Conservation (phyloP, 2,888 invertebrate genomes). For the Drosophila vallismaia region DNA sequence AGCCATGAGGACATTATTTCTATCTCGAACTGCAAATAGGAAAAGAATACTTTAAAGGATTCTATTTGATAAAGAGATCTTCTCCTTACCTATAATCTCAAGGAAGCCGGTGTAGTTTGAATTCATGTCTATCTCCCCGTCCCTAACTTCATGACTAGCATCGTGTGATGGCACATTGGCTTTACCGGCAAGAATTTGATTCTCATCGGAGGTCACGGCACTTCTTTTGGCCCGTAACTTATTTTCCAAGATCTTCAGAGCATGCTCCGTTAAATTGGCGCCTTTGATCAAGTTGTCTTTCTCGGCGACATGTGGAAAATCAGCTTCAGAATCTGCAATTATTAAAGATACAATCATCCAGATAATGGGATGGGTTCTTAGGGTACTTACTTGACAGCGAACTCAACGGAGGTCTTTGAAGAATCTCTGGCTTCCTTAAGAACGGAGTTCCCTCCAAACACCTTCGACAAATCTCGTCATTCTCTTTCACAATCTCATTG, state of each 20-base stretch:
- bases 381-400: slow-evolving; percentile 21
- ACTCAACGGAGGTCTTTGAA: slow-evolving; percentile 16
- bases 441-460: slow-evolving; percentile 76
- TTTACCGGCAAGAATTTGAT: slow-evolving; percentile 17
- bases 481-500: slow-evolving; percentile 60
- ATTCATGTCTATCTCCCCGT: slow-evolving; percentile 90
- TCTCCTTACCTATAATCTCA: slow-evolving; percentile 90
- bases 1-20: slow-evolving; percentile 85
- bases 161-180: slow-evolving; percentile 19
- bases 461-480: slow-evolving; percentile 78
- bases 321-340: slow-evolving; percentile 32
- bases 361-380: neutral
- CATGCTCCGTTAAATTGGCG: slow-evolving; percentile 78
- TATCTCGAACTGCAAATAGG: slow-evolving; percentile 70
- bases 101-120: slow-evolving; percentile 94
- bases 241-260: slow-evolving; percentile 77
- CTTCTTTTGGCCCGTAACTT: slow-evolving; percentile 74
- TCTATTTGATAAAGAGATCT: neutral
- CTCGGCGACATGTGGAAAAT: slow-evolving; percentile 58
- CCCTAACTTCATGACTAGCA: slow-evolving; percentile 84
- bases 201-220: slow-evolving; percentile 60
- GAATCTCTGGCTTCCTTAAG: slow-evolving; percentile 44
- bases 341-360: neutral
- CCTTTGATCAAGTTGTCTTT: slow-evolving; percentile 75
- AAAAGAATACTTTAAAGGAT: neutral